A percentile compares a stretch with the other conserved stretches of the same genome.
Conservation (phyloP, 2,797 vertebrate genomes). For the Otolemur crassicaudatus region DNA sequence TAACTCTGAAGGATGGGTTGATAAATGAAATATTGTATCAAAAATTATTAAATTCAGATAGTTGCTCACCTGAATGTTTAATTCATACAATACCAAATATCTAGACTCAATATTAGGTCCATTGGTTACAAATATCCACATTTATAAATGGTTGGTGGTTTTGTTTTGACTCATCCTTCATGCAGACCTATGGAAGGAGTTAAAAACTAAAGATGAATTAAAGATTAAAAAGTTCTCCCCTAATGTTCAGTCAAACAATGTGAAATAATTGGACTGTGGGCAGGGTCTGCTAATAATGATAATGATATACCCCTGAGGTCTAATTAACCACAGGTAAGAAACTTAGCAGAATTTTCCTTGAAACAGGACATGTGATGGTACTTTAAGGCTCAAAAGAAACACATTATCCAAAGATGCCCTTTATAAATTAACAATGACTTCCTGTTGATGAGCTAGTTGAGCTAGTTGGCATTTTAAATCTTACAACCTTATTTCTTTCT, state of each 20-base stretch:
- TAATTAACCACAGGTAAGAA: conserved; percentile 57
- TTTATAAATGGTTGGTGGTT: neutral
- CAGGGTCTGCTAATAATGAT: conserved; percentile 10
- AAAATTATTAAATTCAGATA: neutral
- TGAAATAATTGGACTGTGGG: conserved; percentile 54
- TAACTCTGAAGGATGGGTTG: neutral
- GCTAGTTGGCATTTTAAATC: neutral
- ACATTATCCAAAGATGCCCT: neutral
- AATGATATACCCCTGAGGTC: conserved; percentile 37
- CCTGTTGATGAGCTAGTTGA: neutral
- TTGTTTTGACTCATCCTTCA: neutral
- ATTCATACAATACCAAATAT: neutral
- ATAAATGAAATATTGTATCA: neutral
- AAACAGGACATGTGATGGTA: neutral
- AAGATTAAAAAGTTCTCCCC: neutral
- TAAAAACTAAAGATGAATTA: neutral
- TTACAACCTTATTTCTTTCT: neutral
- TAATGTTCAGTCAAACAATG: neutral
- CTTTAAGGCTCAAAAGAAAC: conserved; percentile 42
- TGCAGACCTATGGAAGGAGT: neutral
- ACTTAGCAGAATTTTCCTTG: neutral
- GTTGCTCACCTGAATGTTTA: neutral
- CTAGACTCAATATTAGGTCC: neutral
- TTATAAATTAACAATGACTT: neutral
- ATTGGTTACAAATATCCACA: neutral